phyloP scores from a whole-genome alignment of 2,113 vertebrate species.

The Lanius ludovicianus region DNA sequence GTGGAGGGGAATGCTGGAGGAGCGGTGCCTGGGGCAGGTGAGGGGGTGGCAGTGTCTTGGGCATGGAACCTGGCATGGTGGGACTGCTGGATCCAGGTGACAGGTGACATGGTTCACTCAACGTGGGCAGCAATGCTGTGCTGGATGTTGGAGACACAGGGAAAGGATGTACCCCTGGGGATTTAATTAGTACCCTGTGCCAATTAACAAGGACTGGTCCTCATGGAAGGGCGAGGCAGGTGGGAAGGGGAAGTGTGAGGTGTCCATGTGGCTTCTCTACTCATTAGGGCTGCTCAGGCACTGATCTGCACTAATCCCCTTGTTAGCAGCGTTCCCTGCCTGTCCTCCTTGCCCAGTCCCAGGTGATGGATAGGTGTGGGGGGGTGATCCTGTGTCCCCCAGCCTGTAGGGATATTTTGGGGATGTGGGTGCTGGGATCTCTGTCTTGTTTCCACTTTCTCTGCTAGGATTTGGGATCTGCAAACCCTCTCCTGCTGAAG shows the following conservation, averaged over 20 bases:
- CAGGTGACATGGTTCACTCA: accelerated
- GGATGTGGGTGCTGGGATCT: accelerated
- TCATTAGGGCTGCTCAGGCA: constrained; percentile 41
- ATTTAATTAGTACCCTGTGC: background rate
- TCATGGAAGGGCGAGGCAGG: accelerated
- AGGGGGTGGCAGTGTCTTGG: background rate
- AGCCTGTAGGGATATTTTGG: background rate
- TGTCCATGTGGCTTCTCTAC: background rate
- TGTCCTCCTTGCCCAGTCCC: background rate
- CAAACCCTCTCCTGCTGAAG: background rate
- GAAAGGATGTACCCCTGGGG: background rate
- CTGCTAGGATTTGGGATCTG: accelerated
- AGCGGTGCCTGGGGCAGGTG: background rate
- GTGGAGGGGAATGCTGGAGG: background rate
- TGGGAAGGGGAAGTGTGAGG: background rate
- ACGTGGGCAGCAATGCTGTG: accelerated
- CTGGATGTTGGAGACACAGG: background rate
- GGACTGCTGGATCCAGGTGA: background rate
- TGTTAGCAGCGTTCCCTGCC: constrained; percentile 14
- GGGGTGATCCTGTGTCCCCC: background rate
- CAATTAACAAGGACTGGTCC: background rate
- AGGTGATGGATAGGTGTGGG: background rate
- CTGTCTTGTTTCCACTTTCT: background rate
- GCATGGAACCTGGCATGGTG: accelerated
- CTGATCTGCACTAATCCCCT: constrained; percentile 36